Conservation (phyloP, 2,113 vertebrate species). For the Orthonyx spaldingii region DNA sequence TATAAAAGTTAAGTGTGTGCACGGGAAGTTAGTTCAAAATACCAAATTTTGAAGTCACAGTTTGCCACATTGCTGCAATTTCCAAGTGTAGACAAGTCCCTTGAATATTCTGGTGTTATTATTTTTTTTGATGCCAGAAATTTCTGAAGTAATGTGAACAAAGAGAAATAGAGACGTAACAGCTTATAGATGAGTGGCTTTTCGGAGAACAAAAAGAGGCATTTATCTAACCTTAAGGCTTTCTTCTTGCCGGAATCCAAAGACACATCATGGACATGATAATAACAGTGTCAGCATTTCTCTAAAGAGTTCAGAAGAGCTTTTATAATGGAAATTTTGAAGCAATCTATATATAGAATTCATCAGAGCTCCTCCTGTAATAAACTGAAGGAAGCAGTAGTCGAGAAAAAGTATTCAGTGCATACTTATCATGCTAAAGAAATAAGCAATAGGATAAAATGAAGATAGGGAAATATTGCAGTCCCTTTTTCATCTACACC, state of each 20-base stretch:
- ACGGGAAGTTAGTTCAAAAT: not conserved
- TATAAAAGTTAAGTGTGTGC: not conserved
- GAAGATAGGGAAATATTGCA: not conserved
- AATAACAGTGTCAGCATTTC: conserved; percentile 6
- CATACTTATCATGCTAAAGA: not conserved
- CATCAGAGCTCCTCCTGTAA: not conserved
- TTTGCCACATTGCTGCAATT: not conserved
- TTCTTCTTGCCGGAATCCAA: not conserved
- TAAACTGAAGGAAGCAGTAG: not conserved
- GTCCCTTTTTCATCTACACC: not conserved
- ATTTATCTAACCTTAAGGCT: conserved; percentile 13
- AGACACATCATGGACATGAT: not conserved
- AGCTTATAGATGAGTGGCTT: not conserved
- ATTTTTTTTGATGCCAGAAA: not conserved
- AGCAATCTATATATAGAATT: not conserved
- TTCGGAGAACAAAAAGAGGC: not conserved
- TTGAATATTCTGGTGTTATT: not conserved
- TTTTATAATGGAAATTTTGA: conserved; percentile 46
- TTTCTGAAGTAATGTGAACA: not conserved
- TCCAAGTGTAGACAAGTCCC: not conserved
- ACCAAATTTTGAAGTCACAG: not conserved
- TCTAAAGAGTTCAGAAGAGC: not conserved
- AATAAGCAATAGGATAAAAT: not conserved
- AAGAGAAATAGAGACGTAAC: not conserved
- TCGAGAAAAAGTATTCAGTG: not conserved